Percentiles rank a stretch among this genome's conserved stretches.
These are phyloP conservation scores for Siderastrea radians DNA, from an alignment of 92 coral and sea anemone genomes.

Conservation along the genomic window DNA sequence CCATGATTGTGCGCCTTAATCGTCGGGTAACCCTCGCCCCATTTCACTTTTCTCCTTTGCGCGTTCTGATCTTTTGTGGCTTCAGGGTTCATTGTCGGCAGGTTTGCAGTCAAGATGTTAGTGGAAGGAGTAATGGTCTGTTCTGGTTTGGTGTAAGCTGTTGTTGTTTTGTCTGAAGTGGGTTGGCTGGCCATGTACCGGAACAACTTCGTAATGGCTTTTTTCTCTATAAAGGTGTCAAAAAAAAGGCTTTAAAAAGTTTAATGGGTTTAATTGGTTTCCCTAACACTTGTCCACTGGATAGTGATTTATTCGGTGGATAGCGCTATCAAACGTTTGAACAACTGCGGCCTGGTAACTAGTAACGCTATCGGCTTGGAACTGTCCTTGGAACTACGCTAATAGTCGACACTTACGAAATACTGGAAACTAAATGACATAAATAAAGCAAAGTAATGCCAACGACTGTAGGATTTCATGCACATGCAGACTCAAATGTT, in stretches of 20 bases:
- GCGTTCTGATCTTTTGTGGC: neutral
- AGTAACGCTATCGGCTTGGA: too few species aligned
- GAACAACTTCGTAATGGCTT: constrained; percentile 39
- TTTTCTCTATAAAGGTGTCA: constrained; percentile 2
- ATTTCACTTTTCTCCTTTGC: neutral
- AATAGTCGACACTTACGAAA: too few species aligned
- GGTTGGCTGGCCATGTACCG: constrained; percentile 39
- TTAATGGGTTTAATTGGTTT: neutral
- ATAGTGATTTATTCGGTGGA: too few species aligned
- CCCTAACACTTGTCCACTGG: too few species aligned
- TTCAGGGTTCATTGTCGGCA: neutral
- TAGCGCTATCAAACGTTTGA: too few species aligned
- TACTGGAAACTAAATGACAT: too few species aligned
- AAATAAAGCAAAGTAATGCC: too few species aligned
- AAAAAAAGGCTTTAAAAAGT: neutral
- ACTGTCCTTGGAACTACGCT: too few species aligned
- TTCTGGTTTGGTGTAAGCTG: neutral
- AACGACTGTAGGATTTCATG: too few species aligned
- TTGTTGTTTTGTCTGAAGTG: neutral
- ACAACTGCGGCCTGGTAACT: too few species aligned
- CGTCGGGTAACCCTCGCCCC: neutral
- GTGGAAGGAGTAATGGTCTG: neutral
- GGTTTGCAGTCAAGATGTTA: neutral
- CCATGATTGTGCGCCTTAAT: constrained; percentile 9
- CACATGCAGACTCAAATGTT: too few species aligned